Evolutionary conservation across 2,797 vertebrate species (phyloP).

Genomic region (Helicolenus hilgendorfi): DNA sequence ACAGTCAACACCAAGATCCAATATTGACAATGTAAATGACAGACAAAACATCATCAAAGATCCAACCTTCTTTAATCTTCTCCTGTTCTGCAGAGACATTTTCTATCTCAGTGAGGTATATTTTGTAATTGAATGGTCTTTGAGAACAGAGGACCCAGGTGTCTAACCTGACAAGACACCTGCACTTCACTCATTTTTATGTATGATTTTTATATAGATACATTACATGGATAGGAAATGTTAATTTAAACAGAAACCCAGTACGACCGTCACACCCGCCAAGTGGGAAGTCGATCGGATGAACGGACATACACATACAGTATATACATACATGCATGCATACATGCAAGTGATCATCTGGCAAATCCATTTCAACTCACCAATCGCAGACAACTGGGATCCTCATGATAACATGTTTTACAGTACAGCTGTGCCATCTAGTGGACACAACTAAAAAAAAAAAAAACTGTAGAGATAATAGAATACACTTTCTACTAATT

Average conservation of each 20-base stretch:
- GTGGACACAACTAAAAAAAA: constrained; percentile 50
- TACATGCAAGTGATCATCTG: constrained; percentile 6
- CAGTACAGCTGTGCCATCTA: constrained; percentile 62
- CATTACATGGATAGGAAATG: background rate
- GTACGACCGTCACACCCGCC: background rate
- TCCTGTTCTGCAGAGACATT: too few relatives aligned
- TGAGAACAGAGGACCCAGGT: too few relatives aligned
- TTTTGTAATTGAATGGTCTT: too few relatives aligned
- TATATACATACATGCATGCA: background rate
- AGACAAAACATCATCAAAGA: background rate
- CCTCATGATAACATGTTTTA: background rate
- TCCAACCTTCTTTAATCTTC: background rate
- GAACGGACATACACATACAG: too few relatives aligned
- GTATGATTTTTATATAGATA: too few relatives aligned
- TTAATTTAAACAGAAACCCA: background rate
- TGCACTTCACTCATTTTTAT: too few relatives aligned
- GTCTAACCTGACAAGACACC: too few relatives aligned
- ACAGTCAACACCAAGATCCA: background rate
- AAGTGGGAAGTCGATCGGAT: background rate
- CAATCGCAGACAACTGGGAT: background rate
- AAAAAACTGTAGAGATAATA: background rate
- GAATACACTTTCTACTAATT: background rate
- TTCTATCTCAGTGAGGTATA: too few relatives aligned
- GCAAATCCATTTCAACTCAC: constrained; percentile 2
- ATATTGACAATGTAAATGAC: background rate